phyloP scores from a whole-genome alignment of 2,113 vertebrate species.

The Pica pica region DNA sequence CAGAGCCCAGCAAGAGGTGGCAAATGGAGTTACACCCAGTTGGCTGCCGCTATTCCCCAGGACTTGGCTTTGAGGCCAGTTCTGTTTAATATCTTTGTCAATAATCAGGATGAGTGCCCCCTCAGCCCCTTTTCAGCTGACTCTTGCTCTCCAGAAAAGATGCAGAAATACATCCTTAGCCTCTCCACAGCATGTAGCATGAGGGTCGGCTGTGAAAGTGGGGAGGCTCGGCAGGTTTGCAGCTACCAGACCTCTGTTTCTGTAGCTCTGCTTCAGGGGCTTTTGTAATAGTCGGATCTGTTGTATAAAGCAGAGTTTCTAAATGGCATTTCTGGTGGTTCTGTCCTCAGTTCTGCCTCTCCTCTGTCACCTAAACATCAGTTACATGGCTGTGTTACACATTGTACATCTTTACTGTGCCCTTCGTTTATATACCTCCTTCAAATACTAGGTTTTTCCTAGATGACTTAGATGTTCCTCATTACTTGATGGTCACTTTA shows the following conservation, averaged over 20 bases:
- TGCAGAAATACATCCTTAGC: background rate
- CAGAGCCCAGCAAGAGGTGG: background rate
- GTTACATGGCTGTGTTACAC: fast-evolving
- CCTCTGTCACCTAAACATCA: background rate
- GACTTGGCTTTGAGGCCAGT: background rate
- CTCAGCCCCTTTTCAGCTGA: background rate
- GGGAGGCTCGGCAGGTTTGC: background rate
- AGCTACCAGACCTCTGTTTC: background rate
- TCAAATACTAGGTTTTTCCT: background rate
- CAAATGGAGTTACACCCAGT: background rate
- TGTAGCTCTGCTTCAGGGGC: background rate
- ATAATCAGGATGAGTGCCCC: background rate
- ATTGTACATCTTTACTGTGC: background rate
- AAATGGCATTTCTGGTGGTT: background rate
- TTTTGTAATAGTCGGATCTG: background rate
- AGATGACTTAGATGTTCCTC: background rate
- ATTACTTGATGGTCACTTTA: background rate
- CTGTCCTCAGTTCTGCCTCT: background rate
- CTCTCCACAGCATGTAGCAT: fast-evolving
- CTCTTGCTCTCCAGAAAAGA: background rate
- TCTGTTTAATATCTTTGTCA: background rate
- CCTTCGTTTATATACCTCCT: background rate
- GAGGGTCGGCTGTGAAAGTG: background rate
- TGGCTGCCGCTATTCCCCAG: fast-evolving
- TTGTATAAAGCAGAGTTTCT: background rate